Percentiles rank a stretch among this genome's conserved stretches.
Evolutionary conservation across 2,113 vertebrate species (phyloP).

Genomic region (Struthio camelus): DNA sequence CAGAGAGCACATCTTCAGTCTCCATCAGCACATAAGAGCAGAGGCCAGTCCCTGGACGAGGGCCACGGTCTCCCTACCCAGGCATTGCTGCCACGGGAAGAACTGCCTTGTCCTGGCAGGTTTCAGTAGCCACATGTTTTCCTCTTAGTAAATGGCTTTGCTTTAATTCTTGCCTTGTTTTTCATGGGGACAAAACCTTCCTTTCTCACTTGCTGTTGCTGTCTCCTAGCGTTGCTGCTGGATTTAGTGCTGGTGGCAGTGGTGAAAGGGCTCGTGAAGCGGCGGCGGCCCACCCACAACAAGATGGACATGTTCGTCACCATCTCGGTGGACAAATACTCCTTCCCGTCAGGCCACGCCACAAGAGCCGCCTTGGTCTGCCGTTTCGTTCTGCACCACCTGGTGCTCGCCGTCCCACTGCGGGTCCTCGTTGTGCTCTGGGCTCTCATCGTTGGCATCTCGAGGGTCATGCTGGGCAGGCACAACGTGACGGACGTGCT

Average conservation of each 20-base stretch:
- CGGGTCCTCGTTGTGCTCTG: conserved; percentile 91
- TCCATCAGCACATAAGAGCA: background rate
- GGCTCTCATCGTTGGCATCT: conserved; percentile 88
- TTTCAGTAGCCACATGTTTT: background rate
- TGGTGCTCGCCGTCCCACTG: conserved; percentile 90
- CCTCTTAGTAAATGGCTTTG: background rate
- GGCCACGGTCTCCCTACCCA: background rate
- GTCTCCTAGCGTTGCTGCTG: conserved; percentile 84
- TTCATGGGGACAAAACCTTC: background rate
- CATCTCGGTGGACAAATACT: conserved; percentile 94
- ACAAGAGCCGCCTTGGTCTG: conserved; percentile 92
- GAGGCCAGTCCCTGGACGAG: background rate
- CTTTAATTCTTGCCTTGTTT: background rate
- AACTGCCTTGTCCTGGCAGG: background rate
- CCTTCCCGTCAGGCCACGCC: conserved; percentile 95
- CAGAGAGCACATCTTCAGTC: background rate
- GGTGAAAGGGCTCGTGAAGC: conserved; percentile 90
- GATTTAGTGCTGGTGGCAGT: conserved; percentile 87
- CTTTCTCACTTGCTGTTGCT: background rate
- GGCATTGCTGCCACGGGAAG: background rate
- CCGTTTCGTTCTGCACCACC: conserved; percentile 91
- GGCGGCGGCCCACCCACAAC: conserved; percentile 90
- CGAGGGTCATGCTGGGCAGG: conserved; percentile 92
- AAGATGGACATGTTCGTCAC: conserved; percentile 99
- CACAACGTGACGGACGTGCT: conserved; percentile 95